A percentile compares a stretch with the other conserved stretches of the same genome.
Evolutionary conservation across 1,140 invertebrate genomes (phyloP).

Genomic region (roundworm (Caenorhabditis elegans)): WBcel235 BX284603.4:8905001-8905500

Average conservation of each 20-base stretch:
- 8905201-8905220: not conserved
- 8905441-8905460: not conserved
- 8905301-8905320: not conserved
- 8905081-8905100: too few species aligned
- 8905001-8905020: too few species aligned
- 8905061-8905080: too few species aligned
- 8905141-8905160: too few species aligned
- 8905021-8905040: too few species aligned
- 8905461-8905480: slow-evolving; percentile 15
- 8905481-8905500: slow-evolving; percentile 15
- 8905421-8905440: not conserved
- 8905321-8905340: not conserved
- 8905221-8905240: not conserved
- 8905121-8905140: too few species aligned
- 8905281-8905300: not conserved
- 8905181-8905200: not conserved
- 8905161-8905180: not conserved
- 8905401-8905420: not conserved
- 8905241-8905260: not conserved
- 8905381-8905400: not conserved
- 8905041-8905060: too few species aligned
- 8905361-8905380: not conserved
- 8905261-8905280: not conserved
- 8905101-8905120: too few species aligned
- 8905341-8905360: slow-evolving; percentile 23